Evolutionary conservation across 2,797 vertebrate genomes (phyloP).

Genomic region (Prionace glauca): DNA sequence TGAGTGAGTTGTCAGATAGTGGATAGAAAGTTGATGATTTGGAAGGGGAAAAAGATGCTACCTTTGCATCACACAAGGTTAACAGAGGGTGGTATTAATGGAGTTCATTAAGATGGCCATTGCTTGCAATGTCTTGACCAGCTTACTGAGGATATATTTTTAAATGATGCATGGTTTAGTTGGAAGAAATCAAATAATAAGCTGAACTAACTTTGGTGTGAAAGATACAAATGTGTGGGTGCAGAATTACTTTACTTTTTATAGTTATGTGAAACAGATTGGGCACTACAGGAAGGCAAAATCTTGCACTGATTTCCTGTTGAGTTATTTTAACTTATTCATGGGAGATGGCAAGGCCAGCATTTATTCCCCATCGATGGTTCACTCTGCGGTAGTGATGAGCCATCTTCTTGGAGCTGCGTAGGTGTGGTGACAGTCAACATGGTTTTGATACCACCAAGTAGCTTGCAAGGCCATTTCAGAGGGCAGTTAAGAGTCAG

Average conservation of each 20-base stretch:
- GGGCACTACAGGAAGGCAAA: not conserved
- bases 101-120: not conserved
- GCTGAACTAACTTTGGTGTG: not conserved
- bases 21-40: not conserved
- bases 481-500: not conserved
- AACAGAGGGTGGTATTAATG: not conserved
- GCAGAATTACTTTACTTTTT: too few relatives aligned
- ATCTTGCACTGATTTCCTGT: not conserved
- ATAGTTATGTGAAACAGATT: too few relatives aligned
- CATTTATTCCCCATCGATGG: not conserved
- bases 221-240: not conserved
- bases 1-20: not conserved
- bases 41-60: not conserved
- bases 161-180: not conserved
- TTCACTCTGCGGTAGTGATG: not conserved
- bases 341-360: not conserved
- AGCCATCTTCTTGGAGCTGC: too few relatives aligned
- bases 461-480: not conserved
- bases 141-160: not conserved
- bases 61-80: not conserved
- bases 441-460: too few relatives aligned
- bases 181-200: not conserved
- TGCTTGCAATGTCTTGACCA: not conserved
- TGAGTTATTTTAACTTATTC: not conserved
- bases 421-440: too few relatives aligned